Evolutionary conservation across 2,888 invertebrate species (phyloP).

Genomic region (Trichogramma evanescens): DNA sequence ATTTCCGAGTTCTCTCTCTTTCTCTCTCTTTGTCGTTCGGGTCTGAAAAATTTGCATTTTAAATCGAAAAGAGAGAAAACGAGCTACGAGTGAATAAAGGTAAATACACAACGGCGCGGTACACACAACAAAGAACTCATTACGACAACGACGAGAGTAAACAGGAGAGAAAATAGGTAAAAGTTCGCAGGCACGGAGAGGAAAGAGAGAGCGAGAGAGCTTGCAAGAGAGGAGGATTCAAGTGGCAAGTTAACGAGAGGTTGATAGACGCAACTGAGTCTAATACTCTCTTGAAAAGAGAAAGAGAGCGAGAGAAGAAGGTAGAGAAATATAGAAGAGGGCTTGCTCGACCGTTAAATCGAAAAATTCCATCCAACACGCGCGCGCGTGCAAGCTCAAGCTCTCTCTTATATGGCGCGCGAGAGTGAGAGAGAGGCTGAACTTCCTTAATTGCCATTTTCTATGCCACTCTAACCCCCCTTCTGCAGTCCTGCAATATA

Average conservation of each 20-base stretch:
- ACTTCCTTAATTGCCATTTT: conserved; percentile 3
- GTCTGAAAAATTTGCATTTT: too few relatives aligned
- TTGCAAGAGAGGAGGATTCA: neutral
- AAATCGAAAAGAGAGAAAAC: too few relatives aligned
- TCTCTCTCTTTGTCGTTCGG: neutral
- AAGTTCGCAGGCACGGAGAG: neutral
- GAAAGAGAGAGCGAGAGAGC: neutral
- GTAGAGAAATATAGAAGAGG: neutral
- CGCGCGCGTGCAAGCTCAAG: neutral
- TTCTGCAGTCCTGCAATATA: neutral
- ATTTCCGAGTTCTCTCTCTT: neutral
- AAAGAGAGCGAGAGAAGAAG: neutral
- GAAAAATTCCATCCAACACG: conserved; percentile 8
- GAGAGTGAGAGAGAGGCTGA: too few relatives aligned
- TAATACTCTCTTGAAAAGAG: neutral
- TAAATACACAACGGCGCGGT: too few relatives aligned
- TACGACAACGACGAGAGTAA: neutral
- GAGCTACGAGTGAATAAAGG: too few relatives aligned
- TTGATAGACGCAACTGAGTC: conserved; percentile 7
- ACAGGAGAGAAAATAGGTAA: neutral
- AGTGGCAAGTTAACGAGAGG: conserved; percentile 12
- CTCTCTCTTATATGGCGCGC: too few relatives aligned
- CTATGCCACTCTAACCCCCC: neutral
- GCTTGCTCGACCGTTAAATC: conserved; percentile 15
- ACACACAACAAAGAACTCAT: too few relatives aligned